phyloP scores from a whole-genome alignment of 2,797 vertebrate genomes.

The Distichodus sexfasciatus region DNA sequence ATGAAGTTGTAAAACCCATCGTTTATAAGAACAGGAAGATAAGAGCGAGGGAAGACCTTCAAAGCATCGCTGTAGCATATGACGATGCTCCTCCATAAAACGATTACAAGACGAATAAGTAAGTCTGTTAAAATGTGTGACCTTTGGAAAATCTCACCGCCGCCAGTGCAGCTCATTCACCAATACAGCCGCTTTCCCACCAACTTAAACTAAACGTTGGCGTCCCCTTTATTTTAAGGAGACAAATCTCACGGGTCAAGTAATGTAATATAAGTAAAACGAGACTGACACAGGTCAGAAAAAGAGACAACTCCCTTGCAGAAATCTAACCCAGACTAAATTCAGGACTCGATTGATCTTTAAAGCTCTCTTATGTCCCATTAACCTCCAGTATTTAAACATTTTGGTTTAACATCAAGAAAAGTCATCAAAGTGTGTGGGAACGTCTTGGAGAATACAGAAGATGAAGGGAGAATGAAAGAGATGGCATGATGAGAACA shows the following conservation, averaged over 20 bases:
- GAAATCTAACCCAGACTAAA: too few relatives aligned
- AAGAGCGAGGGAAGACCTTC: slow-evolving; percentile 11
- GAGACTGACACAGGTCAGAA: background rate
- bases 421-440: too few relatives aligned
- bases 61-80: slow-evolving; percentile 10
- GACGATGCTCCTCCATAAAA: slow-evolving; percentile 38
- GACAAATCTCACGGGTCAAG: slow-evolving; percentile 31
- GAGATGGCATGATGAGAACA: too few relatives aligned
- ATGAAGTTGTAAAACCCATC: slow-evolving; percentile 9
- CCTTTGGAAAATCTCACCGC: slow-evolving; percentile 39
- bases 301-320: slow-evolving; percentile 3
- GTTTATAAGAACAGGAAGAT: slow-evolving; percentile 10
- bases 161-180: background rate
- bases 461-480: too few relatives aligned
- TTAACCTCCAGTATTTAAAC: too few relatives aligned
- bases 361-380: too few relatives aligned
- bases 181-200: slow-evolving; percentile 10
- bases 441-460: too few relatives aligned
- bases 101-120: slow-evolving; percentile 17
- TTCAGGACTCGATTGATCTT: too few relatives aligned
- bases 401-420: too few relatives aligned
- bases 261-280: slow-evolving; percentile 2
- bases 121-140: slow-evolving; percentile 24
- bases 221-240: slow-evolving; percentile 21
- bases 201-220: slow-evolving; percentile 9